Percentiles rank a stretch among this genome's conserved stretches.
These are phyloP conservation scores for Lepus oiostolus DNA, from an alignment of 2,797 vertebrate species.

Conservation along the genomic window DNA sequence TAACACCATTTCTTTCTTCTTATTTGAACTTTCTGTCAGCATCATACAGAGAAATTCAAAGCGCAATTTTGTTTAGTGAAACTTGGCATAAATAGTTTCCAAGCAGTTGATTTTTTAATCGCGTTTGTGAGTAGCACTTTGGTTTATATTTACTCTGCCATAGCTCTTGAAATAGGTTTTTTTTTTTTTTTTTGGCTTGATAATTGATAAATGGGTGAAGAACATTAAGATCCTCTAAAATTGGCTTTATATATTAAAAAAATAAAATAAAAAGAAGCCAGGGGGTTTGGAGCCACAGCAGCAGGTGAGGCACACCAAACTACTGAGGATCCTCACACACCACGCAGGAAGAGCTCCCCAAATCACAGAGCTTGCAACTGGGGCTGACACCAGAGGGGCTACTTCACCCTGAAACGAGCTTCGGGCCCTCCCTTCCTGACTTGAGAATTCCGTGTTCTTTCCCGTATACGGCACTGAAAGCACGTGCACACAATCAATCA, in stretches of 20 bases:
- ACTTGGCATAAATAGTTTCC: neutral
- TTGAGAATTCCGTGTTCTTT: neutral
- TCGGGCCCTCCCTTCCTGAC: neutral
- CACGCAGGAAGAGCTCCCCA: fast-evolving
- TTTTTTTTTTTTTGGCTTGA: neutral
- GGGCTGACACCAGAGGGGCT: fast-evolving
- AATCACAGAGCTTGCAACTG: neutral
- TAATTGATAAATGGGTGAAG: constrained; percentile 29
- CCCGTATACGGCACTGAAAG: neutral
- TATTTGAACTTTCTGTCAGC: neutral
- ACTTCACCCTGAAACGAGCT: neutral
- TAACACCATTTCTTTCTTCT: neutral
- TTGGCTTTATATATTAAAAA: too few relatives aligned
- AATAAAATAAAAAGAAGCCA: neutral
- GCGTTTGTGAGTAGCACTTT: constrained; percentile 32
- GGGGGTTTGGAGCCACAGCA: neutral
- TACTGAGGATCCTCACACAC: neutral
- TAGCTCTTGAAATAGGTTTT: constrained; percentile 16
- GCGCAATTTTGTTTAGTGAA: neutral
- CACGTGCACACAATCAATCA: neutral
- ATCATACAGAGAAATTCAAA: constrained; percentile 43
- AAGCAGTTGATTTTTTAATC: constrained; percentile 25
- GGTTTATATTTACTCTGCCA: constrained; percentile 33
- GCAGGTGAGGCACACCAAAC: neutral
- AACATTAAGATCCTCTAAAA: neutral